Conservation (phyloP, 2,797 vertebrate species). For the Parambassis ranga region DNA sequence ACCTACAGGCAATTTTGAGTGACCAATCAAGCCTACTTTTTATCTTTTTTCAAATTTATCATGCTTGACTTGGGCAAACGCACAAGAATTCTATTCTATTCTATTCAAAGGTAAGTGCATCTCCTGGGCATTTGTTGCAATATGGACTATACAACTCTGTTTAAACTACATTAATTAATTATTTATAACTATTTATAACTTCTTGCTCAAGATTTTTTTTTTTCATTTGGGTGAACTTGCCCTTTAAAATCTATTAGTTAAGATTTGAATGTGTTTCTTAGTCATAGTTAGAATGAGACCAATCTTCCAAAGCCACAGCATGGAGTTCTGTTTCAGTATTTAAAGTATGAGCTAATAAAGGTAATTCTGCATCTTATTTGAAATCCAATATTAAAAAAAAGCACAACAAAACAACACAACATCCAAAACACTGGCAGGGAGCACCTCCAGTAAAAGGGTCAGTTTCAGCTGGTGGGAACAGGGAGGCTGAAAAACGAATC, state of each 20-base stretch:
- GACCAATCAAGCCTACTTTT: too few species aligned
- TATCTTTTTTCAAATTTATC: too few species aligned
- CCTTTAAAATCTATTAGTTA: not conserved
- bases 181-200: too few species aligned
- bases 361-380: constrained; percentile 25
- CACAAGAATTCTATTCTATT: too few species aligned
- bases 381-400: constrained; percentile 35
- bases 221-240: not conserved
- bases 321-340: constrained; percentile 1
- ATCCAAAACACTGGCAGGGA: constrained; percentile 44
- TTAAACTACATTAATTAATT: too few species aligned
- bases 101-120: too few species aligned
- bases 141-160: too few species aligned
- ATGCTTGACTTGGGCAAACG: too few species aligned
- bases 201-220: too few species aligned
- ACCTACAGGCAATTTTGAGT: too few species aligned
- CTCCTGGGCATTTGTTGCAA: too few species aligned
- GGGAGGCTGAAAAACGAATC: constrained; percentile 50
- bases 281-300: too few species aligned
- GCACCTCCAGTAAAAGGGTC: constrained; percentile 45
- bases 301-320: not conserved
- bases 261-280: not conserved
- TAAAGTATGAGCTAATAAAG: constrained; percentile 16
- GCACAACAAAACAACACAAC: constrained; percentile 34
- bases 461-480: constrained; percentile 63